Evolutionary conservation across 2,113 vertebrate genomes (phyloP).

Genomic region (Macquaria ambigua): DNA sequence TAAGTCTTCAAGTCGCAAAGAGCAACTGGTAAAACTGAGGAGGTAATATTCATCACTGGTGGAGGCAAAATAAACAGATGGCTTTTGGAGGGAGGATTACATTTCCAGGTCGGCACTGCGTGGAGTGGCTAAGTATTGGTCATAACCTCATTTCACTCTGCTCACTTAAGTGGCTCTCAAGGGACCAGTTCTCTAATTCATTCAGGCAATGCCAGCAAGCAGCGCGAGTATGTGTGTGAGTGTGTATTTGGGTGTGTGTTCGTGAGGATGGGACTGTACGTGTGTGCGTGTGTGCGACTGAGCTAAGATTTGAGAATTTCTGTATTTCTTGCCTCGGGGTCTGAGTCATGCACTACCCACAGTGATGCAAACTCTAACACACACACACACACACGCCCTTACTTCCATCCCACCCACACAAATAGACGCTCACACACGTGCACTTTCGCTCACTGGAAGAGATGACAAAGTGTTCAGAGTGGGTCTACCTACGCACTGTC

Average conservation of each 20-base stretch:
- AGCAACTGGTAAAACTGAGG: constrained; percentile 1
- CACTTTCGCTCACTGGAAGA: constrained; percentile 15
- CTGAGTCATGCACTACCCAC: constrained; percentile 61
- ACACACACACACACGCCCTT: neutral
- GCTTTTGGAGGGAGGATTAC: constrained; percentile 50
- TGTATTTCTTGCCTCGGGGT: constrained; percentile 51
- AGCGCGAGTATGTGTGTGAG: constrained; percentile 10
- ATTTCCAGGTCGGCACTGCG: constrained; percentile 55
- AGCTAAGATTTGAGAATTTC: constrained; percentile 25
- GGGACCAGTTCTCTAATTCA: constrained; percentile 67
- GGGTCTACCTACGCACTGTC: constrained; percentile 4
- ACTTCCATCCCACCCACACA: constrained; percentile 25
- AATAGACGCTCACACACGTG: constrained; percentile 6
- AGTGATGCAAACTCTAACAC: constrained; percentile 54
- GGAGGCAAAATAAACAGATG: constrained; percentile 45
- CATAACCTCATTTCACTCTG: constrained; percentile 73
- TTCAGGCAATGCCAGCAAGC: constrained; percentile 51
- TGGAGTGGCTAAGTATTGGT: constrained; percentile 64
- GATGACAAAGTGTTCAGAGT: constrained; percentile 39
- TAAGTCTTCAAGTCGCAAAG: neutral
- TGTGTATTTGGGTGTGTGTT: neutral
- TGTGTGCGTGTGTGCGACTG: constrained; percentile 3
- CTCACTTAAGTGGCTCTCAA: constrained; percentile 71
- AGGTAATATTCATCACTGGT: constrained; percentile 9
- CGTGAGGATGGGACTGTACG: neutral